phyloP scores from a whole-genome alignment of 2,113 vertebrate genomes.

The Psittacus erithacus region DNA sequence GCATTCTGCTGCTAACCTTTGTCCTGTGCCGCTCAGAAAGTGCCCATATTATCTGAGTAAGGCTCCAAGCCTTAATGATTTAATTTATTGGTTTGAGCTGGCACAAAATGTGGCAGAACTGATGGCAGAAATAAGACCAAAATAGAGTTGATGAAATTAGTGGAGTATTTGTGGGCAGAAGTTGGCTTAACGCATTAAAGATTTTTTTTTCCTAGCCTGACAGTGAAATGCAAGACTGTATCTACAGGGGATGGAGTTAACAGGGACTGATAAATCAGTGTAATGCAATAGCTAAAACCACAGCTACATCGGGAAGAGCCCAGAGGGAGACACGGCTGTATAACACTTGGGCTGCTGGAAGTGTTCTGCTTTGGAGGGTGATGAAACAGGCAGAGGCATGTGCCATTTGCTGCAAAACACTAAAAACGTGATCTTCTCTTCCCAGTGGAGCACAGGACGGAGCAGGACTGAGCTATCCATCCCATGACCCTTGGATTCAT shows the following conservation, averaged over 20 bases:
- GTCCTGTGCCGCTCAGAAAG: neutral
- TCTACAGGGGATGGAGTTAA: neutral
- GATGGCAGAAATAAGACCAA: constrained; percentile 39
- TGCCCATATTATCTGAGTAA: neutral
- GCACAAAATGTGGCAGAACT: constrained; percentile 32
- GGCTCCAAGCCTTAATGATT: constrained; percentile 24
- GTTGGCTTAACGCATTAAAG: neutral
- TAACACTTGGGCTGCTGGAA: neutral
- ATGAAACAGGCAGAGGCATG: neutral
- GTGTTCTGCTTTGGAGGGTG: neutral
- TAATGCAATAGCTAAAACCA: constrained; percentile 8
- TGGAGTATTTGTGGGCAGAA: constrained; percentile 25
- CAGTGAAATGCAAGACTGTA: neutral
- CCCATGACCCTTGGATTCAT: neutral
- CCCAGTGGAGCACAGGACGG: neutral
- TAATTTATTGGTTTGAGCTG: constrained; percentile 24
- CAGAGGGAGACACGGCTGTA: neutral
- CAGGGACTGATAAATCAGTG: neutral
- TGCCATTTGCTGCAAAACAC: neutral
- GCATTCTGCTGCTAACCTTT: neutral
- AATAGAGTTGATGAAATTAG: constrained; percentile 61
- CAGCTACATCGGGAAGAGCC: neutral
- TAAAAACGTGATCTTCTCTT: neutral
- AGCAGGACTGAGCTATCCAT: neutral
- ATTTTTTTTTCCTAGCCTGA: neutral